Evolutionary conservation across 2,797 vertebrate species (phyloP).

Genomic region (Paratrypauchen microcephalus): DNA sequence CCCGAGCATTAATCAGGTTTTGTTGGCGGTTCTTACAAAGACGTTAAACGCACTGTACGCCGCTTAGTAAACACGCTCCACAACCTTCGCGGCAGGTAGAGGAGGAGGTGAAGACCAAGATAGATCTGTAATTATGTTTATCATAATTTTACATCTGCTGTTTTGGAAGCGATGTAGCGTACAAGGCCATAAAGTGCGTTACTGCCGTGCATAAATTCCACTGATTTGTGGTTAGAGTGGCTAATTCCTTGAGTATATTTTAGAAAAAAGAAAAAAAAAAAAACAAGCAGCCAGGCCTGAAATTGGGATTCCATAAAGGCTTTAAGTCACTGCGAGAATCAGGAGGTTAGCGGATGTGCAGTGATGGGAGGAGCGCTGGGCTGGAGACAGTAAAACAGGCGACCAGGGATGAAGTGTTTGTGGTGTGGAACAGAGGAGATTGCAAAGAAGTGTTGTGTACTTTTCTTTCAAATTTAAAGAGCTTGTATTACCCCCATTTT

Average conservation of each 20-base stretch:
- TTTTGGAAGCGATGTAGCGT: constrained; percentile 99
- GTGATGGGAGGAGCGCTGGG: constrained; percentile 27
- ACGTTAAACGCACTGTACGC: constrained; percentile 99
- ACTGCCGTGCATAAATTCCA: constrained; percentile 99
- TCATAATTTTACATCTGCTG: constrained; percentile 99
- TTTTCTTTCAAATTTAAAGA: background rate
- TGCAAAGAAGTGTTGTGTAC: background rate
- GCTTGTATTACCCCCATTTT: too few species aligned
- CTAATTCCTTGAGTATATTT: constrained; percentile 99
- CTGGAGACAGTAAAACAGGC: background rate
- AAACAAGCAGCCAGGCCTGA: constrained; percentile 99
- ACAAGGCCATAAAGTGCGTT: constrained; percentile 99
- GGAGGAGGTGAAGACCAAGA: constrained; percentile 41
- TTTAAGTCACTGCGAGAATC: constrained; percentile 99
- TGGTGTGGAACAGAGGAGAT: background rate
- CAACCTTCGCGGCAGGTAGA: constrained; percentile 84
- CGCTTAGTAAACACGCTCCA: constrained; percentile 99
- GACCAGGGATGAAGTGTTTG: background rate
- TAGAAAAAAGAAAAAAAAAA: constrained; percentile 62
- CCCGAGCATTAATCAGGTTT: constrained; percentile 99
- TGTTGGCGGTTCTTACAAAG: constrained; percentile 98
- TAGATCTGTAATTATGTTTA: constrained; percentile 99
- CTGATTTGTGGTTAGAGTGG: constrained; percentile 99
- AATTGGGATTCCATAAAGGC: constrained; percentile 99
- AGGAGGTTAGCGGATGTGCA: constrained; percentile 96